Evolutionary conservation across 2,888 invertebrate species (phyloP).

Genomic region (Aphidius colemani): DNA sequence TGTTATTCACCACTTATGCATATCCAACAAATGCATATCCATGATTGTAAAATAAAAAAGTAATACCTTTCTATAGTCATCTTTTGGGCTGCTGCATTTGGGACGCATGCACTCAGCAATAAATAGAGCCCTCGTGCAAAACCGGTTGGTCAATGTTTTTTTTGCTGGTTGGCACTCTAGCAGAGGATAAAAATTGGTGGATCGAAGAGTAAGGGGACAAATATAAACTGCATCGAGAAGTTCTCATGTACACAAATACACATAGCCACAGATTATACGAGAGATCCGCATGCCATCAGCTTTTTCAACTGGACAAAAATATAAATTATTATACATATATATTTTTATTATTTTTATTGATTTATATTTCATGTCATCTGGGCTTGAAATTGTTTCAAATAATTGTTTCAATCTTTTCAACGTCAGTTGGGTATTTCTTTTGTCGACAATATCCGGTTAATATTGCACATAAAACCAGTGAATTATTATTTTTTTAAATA

Average conservation of each 20-base stretch:
- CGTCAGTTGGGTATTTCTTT: constrained; percentile 21
- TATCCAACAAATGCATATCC: background rate
- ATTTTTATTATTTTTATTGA: constrained; percentile 8
- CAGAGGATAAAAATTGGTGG: too few relatives aligned
- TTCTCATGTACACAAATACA: constrained; percentile 4
- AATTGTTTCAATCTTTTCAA: too few relatives aligned
- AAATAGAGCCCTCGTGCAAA: constrained; percentile 27
- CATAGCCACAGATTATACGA: constrained; percentile 12
- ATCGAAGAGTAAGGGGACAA: constrained; percentile 17
- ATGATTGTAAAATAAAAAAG: background rate
- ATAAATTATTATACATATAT: background rate
- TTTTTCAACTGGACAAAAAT: constrained; percentile 14
- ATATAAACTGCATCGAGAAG: constrained; percentile 20
- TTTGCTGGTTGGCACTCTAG: background rate
- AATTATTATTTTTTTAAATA: background rate
- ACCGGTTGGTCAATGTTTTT: constrained; percentile 27
- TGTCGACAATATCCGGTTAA: constrained; percentile 17
- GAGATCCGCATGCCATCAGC: constrained; percentile 19
- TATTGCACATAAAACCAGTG: too few relatives aligned
- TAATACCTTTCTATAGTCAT: constrained; percentile 1
- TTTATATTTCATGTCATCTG: constrained; percentile 10
- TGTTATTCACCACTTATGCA: background rate
- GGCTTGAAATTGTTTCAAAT: too few relatives aligned
- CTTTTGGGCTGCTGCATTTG: constrained; percentile 18
- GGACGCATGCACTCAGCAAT: constrained; percentile 23